Evolutionary conservation across 2,113 vertebrate species (phyloP), one percentile per base, ranked within the genome.

Genomic region (Datnioides undecimradiatus): DNA sequence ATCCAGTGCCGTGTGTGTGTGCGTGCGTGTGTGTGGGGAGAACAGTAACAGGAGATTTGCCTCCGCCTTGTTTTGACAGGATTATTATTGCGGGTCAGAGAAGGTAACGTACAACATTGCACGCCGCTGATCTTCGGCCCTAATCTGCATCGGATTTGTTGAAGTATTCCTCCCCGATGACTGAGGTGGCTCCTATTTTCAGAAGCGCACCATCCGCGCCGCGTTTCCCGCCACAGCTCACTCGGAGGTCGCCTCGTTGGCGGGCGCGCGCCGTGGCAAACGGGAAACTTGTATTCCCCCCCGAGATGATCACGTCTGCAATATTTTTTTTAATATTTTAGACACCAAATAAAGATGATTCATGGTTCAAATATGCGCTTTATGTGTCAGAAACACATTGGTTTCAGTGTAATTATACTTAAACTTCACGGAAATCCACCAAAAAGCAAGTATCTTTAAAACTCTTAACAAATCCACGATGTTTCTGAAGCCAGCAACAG

Each of bases 11-110:
- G 57, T 69, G 67, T 51, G 19, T 33, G 63, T 27, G 60, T 29
- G n/a, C 27, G 62, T 17, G 21, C 27, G n/a, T 31, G 52, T 57
- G 31, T 23, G 46, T 68, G 43, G 71, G 29, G 19, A 4, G 11
- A 6, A n/a, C 57, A 45, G 13, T 34, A 60, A 65, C 57, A 63
- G 33, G 34, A 55, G 69, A 71, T 80, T 51, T 63, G 25, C 46
- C 33, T 58, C 10, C 13, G 46, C 64, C 43, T 69, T 76, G 36
- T 71, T 74, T 67, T 66, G 38, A 80, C 25, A 31, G 63, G 63
- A 80, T 85, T 85, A 64, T 64, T 63, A 49, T 49, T 73, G 41
- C 51, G 46, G 57, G 64, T 63, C 74, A 67, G 34, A 1, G 19
- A 55, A 51, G 36, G 25, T 51, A 65, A 76, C 11, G 13, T 43